Percentiles rank a stretch among this genome's conserved stretches.
Conservation (phyloP, 2,113 vertebrate species). For the Elaphurus davidianus region DNA sequence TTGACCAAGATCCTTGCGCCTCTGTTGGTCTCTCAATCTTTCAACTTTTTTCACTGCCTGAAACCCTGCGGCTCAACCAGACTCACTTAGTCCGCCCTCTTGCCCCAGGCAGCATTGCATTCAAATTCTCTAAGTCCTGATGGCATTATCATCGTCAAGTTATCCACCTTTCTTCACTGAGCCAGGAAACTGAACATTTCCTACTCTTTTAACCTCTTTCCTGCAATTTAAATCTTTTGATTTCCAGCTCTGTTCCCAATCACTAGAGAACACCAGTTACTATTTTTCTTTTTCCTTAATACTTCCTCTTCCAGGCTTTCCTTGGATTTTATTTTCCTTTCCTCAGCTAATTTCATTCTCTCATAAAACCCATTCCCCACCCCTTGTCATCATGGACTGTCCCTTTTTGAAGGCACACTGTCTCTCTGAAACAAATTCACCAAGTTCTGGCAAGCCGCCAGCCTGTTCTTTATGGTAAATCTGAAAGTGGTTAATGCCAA, state of each 20-base stretch:
- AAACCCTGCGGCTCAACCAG: neutral
- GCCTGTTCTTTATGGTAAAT: slow-evolving; percentile 3
- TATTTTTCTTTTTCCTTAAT: neutral
- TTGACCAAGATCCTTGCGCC: neutral
- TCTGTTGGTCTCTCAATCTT: neutral
- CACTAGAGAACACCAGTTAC: neutral
- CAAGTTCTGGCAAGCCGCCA: neutral
- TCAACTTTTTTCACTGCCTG: neutral
- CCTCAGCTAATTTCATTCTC: neutral
- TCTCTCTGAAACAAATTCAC: neutral
- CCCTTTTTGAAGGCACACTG: neutral
- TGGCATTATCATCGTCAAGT: neutral
- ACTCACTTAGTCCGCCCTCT: neutral
- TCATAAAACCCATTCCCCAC: neutral
- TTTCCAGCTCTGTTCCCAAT: slow-evolving; percentile 10
- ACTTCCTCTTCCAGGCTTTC: neutral
- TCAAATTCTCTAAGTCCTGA: neutral
- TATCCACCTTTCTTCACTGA: neutral
- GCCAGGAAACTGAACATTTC: neutral
- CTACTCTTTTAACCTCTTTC: neutral
- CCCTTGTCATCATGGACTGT: neutral
- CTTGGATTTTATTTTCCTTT: neutral
- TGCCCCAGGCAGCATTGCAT: neutral
- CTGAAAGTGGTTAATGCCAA: neutral
- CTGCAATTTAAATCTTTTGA: neutral